These are phyloP conservation scores for Anolis carolinensis DNA, from an alignment of 2,113 vertebrate genomes.

Conservation along the genomic window DNA sequence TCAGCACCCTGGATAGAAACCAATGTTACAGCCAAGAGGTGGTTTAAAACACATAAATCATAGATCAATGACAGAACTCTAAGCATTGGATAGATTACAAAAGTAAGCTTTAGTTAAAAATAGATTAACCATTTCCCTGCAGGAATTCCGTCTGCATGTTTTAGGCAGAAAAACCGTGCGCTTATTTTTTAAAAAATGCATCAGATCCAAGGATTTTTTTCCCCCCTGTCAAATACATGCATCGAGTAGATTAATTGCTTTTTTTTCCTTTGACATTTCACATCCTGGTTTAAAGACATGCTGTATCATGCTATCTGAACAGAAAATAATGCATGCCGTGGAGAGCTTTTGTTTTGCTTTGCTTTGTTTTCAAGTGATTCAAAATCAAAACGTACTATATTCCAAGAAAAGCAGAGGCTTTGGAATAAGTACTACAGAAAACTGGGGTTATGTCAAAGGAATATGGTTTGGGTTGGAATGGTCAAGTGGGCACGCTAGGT, in stretches of 20 bases:
- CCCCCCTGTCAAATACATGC: constrained; percentile 51
- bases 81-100: constrained; percentile 86
- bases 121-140: constrained; percentile 83
- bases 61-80: constrained; percentile 88
- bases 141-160: constrained; percentile 66
- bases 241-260: constrained; percentile 66
- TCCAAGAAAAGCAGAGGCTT: constrained; percentile 27
- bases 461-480: constrained; percentile 16
- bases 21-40: constrained; percentile 85
- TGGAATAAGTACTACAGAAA: constrained; percentile 21
- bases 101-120: constrained; percentile 89
- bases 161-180: neutral
- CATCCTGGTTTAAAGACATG: constrained; percentile 65
- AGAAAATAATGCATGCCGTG: constrained; percentile 65
- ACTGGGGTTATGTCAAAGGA: constrained; percentile 13
- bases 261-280: constrained; percentile 57
- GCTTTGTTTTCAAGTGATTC: constrained; percentile 59
- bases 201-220: constrained; percentile 58
- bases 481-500: neutral
- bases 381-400: constrained; percentile 33
- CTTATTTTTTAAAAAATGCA: constrained; percentile 69
- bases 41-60: constrained; percentile 88
- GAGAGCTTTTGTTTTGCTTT: constrained; percentile 48
- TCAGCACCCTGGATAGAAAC: constrained; percentile 85
- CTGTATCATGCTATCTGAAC: constrained; percentile 66